These are phyloP conservation scores for Xenopus borealis DNA, from an alignment of 2,113 vertebrate genomes.

Conservation along the genomic window DNA sequence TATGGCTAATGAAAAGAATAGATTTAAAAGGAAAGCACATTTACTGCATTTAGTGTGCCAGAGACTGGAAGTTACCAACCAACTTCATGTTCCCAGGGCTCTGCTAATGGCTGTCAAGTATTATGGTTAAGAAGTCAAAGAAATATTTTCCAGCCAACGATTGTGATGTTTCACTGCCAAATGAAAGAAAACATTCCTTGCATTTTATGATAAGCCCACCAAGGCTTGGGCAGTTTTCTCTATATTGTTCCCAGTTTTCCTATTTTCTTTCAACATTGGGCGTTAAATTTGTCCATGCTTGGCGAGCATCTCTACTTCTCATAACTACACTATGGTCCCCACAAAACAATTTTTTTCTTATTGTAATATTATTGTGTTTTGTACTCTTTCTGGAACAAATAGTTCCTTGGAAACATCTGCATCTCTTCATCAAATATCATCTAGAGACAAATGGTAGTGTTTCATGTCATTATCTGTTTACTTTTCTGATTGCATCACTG, in stretches of 20 bases:
- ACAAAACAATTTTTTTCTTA: neutral
- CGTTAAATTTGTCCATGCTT: neutral
- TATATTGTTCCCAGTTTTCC: neutral
- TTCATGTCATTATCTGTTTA: too few species aligned
- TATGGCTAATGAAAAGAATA: neutral
- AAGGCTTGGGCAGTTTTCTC: neutral
- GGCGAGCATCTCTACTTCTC: neutral
- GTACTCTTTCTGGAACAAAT: too few species aligned
- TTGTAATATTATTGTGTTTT: too few species aligned
- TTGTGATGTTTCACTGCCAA: conserved; percentile 1
- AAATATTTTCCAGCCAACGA: neutral
- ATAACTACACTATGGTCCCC: neutral
- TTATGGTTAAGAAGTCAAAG: neutral
- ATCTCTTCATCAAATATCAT: too few species aligned
- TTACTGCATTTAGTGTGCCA: neutral
- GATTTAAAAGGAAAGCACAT: neutral
- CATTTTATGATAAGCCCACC: conserved; percentile 7
- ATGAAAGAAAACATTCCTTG: neutral
- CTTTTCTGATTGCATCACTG: too few species aligned
- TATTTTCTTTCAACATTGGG: neutral
- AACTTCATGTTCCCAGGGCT: neutral
- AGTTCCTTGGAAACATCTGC: too few species aligned
- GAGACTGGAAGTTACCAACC: neutral
- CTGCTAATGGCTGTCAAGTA: neutral
- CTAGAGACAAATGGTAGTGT: too few species aligned